Percentiles rank a stretch among this genome's conserved stretches.
phyloP scores from a whole-genome alignment of 2,113 vertebrate genomes.

The Polyodon spathula region DNA sequence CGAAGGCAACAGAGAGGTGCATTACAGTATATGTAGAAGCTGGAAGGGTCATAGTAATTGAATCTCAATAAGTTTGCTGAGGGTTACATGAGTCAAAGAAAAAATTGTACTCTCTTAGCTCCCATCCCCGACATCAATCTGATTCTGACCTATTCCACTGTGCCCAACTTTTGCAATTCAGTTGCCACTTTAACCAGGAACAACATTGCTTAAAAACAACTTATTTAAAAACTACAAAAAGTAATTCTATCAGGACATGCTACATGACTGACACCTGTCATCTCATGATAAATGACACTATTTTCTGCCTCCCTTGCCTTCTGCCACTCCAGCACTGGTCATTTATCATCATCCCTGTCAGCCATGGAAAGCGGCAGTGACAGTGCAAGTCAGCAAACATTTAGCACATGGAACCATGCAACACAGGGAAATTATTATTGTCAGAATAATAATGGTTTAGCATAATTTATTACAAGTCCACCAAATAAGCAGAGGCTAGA shows the following conservation, averaged over 20 bases:
- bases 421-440: slow-evolving; percentile 99
- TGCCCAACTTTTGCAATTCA: slow-evolving; percentile 73
- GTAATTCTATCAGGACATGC: slow-evolving; percentile 87
- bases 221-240: slow-evolving; percentile 97
- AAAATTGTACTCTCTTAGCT: no score
- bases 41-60: slow-evolving; percentile 74
- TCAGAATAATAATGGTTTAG: slow-evolving; percentile 99
- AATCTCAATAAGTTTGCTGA: slow-evolving; percentile 80
- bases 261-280: slow-evolving; percentile 99
- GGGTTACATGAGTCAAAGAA: slow-evolving; percentile 68
- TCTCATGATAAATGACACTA: slow-evolving; percentile 99
- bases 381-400: slow-evolving; percentile 99
- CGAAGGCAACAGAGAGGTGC: slow-evolving; percentile 28
- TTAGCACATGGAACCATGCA: slow-evolving; percentile 98
- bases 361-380: slow-evolving; percentile 94
- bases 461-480: slow-evolving; percentile 99
- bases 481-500: slow-evolving; percentile 99
- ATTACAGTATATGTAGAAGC: slow-evolving; percentile 62
- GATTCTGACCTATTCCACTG: slow-evolving; percentile 65
- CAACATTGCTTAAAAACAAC: slow-evolving; percentile 91
- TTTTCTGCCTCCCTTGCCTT: slow-evolving; percentile 98
- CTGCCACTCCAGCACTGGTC: slow-evolving; percentile 94
- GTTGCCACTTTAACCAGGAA: slow-evolving; percentile 76
- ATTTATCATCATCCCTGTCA: slow-evolving; percentile 99
- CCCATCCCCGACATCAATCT: slow-evolving; percentile 54